Evolutionary conservation across 2,113 vertebrate genomes (phyloP), one percentile per base, ranked within the genome.

Genomic region (Labrus mixtus): DNA sequence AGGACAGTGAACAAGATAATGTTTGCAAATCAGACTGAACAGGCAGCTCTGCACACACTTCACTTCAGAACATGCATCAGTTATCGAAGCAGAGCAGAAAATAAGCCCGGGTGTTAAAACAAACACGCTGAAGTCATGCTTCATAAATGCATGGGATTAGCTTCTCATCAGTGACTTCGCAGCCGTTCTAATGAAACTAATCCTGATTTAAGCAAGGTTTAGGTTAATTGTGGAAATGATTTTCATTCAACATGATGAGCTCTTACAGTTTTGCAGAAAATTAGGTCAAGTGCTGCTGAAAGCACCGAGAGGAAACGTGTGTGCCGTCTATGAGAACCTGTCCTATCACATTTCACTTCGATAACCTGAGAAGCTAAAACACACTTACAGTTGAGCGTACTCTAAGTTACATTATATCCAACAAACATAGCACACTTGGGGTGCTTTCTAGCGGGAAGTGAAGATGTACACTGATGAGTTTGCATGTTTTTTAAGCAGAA

Each of bases 1-100:
- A 77, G 75, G 50, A 67, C 48, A 83, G 54, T n/a, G 63, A 76
- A 86, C 20, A 58, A 73, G 60, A 20, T 15, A 54, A 73, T 25
- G 39, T 11, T 41, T 11, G 3, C 39, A 57, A 61, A 71, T 68
- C 9, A 43, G 10, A 51, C 37, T 66, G 10, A 37, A 68, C 76
- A 10, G 4, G 48, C 59, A 76, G 67, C 25, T 66, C 45, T 63
- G 50, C 68, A 48, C 22, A n/a, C 8, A 6, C 36, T 6, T n/a
- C 57, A 74, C 46, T 76, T 69, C 33, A 76, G 8, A 39, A 23
- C 25, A 56, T 0, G 22, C 43, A 36, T 23, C 10, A 36, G 15
- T 16, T 56, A 61, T 55, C 51, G 22, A 39, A 63, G 17, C 22
- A 4, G n/a, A 22, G 48, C 25, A 6, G 62, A 4, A 68, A 58